Evolutionary conservation across 2,888 invertebrate species (phyloP).

Genomic region (Horisme vitalbata): DNA sequence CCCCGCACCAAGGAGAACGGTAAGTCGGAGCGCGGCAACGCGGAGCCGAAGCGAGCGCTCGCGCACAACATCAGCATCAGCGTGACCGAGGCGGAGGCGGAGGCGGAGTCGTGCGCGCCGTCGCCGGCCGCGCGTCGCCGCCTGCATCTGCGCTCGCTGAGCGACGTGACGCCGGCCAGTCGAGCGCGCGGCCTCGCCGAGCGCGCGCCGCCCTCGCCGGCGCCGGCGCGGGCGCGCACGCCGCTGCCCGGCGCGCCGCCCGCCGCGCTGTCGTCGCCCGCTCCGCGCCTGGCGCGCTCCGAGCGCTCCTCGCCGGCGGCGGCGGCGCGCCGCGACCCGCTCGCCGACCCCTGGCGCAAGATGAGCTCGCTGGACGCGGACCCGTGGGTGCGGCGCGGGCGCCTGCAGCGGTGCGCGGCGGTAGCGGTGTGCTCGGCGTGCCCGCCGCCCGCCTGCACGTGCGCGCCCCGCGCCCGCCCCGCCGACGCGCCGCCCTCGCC

Average conservation of each 20-base stretch:
- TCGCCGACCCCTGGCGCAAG: constrained; percentile 38
- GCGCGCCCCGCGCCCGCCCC: constrained; percentile 35
- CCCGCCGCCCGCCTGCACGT: constrained; percentile 33
- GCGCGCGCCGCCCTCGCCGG: constrained; percentile 31
- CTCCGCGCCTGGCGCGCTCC: constrained; percentile 50
- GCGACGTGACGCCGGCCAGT: constrained; percentile 72
- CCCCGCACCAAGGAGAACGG: constrained; percentile 48
- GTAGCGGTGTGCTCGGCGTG: constrained; percentile 33
- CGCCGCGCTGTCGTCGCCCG: constrained; percentile 54
- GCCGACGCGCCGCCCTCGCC: constrained; percentile 27
- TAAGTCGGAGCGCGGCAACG: constrained; percentile 47
- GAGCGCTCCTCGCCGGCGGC: constrained; percentile 47
- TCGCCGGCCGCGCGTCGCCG: constrained; percentile 71
- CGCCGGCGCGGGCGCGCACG: constrained; percentile 35
- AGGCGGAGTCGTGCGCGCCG: constrained; percentile 70
- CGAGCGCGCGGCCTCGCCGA: constrained; percentile 62
- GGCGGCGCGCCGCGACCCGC: constrained; percentile 44
- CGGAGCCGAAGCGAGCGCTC: constrained; percentile 41
- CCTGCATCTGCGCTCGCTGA: constrained; percentile 71
- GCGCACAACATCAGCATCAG: constrained; percentile 70
- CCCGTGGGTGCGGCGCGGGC: constrained; percentile 46
- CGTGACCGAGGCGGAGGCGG: constrained; percentile 72
- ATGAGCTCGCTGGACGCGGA: constrained; percentile 35
- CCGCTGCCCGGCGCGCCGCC: constrained; percentile 42
- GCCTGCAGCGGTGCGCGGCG: constrained; percentile 46